Evolutionary conservation across 1,140 invertebrate genomes (phyloP).

Genomic region (Akabosia matsudoensis): DNA sequence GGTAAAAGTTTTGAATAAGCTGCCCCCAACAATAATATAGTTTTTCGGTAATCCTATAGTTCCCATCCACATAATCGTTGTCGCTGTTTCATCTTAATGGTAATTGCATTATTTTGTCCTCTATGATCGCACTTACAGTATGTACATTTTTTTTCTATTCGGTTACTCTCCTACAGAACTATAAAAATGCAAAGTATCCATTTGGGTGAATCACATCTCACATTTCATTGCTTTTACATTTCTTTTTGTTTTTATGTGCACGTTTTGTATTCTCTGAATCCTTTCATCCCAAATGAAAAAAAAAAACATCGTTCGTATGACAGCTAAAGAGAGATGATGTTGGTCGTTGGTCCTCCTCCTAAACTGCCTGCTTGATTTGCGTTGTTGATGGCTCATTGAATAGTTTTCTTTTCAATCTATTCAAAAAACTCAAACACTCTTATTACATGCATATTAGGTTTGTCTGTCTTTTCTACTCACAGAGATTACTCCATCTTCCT

Average conservation of each 20-base stretch:
- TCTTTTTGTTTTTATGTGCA: not conserved
- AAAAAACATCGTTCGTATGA: not conserved
- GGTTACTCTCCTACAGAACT: constrained; percentile 8
- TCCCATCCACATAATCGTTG: no score
- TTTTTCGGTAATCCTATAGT: no score
- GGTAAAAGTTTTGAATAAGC: no score
- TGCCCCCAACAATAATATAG: no score
- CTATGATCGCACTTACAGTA: not conserved
- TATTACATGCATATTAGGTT: not conserved
- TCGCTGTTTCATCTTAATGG: not conserved
- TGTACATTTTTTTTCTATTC: not conserved
- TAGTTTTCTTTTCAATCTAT: not conserved
- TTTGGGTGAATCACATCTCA: not conserved
- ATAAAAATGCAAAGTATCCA: constrained; percentile 16
- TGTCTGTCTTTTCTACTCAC: not conserved
- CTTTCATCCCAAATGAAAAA: not conserved
- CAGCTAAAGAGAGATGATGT: not conserved
- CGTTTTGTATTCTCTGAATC: not conserved
- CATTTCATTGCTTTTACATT: constrained; percentile 8
- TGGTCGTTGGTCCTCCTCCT: not conserved
- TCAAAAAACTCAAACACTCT: not conserved
- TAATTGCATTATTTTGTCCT: constrained; percentile 28
- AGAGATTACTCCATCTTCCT: not conserved
- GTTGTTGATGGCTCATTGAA: constrained; percentile 5
- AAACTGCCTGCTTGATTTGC: not conserved